Conservation (phyloP, 2,797 vertebrate species). For the Lacerta agilis region DNA sequence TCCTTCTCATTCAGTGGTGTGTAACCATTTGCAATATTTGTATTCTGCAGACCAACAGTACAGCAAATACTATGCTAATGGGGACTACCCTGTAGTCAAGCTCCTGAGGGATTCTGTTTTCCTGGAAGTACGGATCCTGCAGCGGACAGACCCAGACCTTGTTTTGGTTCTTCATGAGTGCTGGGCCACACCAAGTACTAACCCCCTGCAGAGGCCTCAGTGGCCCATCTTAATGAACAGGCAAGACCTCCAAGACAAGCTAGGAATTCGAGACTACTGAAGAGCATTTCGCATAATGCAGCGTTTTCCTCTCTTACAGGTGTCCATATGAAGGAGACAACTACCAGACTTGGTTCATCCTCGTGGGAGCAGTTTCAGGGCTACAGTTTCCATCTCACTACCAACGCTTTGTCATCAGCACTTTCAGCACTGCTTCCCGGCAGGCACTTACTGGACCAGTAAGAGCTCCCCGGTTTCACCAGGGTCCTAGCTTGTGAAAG, state of each 20-base stretch:
- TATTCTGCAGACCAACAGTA: slow-evolving; percentile 50
- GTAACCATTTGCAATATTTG: background rate
- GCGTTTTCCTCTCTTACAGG: slow-evolving; percentile 29
- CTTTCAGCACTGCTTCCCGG: slow-evolving; percentile 42
- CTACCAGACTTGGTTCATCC: slow-evolving; percentile 53
- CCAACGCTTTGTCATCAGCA: slow-evolving; percentile 54
- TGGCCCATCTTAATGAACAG: slow-evolving; percentile 63
- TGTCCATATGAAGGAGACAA: slow-evolving; percentile 68
- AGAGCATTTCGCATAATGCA: background rate
- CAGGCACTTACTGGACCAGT: slow-evolving; percentile 48
- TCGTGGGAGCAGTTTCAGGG: background rate
- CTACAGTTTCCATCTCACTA: slow-evolving; percentile 44
- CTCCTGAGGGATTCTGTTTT: slow-evolving; percentile 63
- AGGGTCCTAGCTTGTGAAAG: background rate
- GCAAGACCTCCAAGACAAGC: slow-evolving; percentile 34
- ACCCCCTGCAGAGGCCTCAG: slow-evolving; percentile 31
- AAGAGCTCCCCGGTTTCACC: background rate
- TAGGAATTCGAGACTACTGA: background rate
- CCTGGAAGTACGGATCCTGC: slow-evolving; percentile 59
- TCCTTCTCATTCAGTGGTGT: background rate
- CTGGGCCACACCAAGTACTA: slow-evolving; percentile 56
- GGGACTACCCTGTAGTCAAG: slow-evolving; percentile 66
- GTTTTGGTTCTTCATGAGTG: slow-evolving; percentile 57
- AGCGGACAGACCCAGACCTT: slow-evolving; percentile 57
- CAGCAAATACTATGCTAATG: slow-evolving; percentile 48